A percentile compares a stretch with the other conserved stretches of the same genome.
Conservation (phyloP, 2,113 vertebrate genomes). For the Stictonetta naevosa region DNA sequence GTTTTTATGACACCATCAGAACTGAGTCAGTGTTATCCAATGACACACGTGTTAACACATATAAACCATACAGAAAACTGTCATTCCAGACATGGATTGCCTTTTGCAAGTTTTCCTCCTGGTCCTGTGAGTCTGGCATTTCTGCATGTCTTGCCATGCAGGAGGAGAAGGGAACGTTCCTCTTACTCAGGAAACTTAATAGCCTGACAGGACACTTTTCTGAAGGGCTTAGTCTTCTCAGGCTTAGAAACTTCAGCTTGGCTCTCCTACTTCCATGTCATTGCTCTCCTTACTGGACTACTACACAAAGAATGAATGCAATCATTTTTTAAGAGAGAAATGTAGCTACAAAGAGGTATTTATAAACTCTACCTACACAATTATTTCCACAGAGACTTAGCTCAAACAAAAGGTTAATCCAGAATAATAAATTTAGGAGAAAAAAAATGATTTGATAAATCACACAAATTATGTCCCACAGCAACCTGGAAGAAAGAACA, state of each 20-base stretch:
- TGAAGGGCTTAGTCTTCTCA: background rate
- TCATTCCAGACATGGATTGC: background rate
- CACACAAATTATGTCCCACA: background rate
- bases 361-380: background rate
- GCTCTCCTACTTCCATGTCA: background rate
- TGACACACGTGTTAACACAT: background rate
- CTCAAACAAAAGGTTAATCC: background rate
- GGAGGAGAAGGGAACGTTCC: background rate
- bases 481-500: background rate
- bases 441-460: background rate
- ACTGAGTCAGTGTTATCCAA: background rate
- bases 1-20: background rate
- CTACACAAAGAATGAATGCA: background rate
- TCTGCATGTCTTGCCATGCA: background rate
- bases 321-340: background rate
- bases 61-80: background rate
- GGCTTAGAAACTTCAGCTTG: background rate
- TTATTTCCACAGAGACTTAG: background rate
- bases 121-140: background rate
- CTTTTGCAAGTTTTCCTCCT: background rate
- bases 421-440: background rate
- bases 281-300: background rate
- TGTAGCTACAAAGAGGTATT: background rate
- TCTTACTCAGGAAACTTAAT: background rate
- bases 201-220: background rate